Base-by-base conservation (phyloP, 2,888 invertebrate species). In the Ormyrus nitidulus region DNA sequence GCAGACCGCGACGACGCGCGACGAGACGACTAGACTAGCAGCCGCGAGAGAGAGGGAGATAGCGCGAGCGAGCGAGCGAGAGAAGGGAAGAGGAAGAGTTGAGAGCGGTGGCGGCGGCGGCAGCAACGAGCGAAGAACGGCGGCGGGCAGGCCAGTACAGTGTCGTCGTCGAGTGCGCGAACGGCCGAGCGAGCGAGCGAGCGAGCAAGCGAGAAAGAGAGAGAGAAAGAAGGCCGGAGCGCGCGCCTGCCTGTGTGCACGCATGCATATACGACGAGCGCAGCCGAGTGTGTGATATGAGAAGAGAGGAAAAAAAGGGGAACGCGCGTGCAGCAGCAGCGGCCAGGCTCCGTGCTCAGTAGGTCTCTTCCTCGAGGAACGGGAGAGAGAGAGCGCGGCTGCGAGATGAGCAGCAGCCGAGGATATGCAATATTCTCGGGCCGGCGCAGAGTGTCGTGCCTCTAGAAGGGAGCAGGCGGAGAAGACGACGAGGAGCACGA, bases 101-200 rank as follows among this genome's bases (percentile, higher is more conserved):
- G 70, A 59, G 59, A 5, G 11, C 48, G 34, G 34, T 34, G 34
- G 34, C 34, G 34, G 34, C 34, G 34, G 64, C 11, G 64, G 5
- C 44, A 6, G 6, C 19, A 10, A 34, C 19, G 61, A 34, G 62
- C 10, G 75, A 80, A 83, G 83, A 81, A 80, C 69, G 80, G 80
- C 71, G 83, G 77, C 69, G 68, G 74, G 70, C 9, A 11, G 11
- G 46, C 46, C 62, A 46, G 62, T 46, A 61, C 34, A 9, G 61
- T 34, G 34, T 19, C 10, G 8, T 19, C n/a, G 19, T 61, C 62
- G 9, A 34, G 34, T 34, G 34, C 34, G 34, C 34, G 34, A 34
- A 34, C 34, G 34, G 34, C 34, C 34, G 34, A 34, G 34, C 34
- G 34, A 34, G 34, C 34, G 34, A 34, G 34, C 34, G 4, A 34